Conservation (phyloP, 1,140 invertebrate genomes). For the Bombus breviceps region DNA sequence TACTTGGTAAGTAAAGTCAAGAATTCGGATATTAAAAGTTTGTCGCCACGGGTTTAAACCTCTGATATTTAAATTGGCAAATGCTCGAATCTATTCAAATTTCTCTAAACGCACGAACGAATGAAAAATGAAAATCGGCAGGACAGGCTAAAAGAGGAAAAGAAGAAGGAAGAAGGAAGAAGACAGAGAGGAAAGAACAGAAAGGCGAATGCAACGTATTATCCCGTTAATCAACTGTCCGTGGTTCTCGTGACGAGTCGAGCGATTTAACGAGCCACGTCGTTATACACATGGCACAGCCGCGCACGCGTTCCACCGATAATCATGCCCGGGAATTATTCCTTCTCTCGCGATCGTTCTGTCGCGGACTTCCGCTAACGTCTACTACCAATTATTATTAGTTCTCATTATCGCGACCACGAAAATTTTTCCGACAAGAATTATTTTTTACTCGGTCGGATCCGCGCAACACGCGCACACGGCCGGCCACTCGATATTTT, state of each 20-base stretch:
- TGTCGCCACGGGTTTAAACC: no score
- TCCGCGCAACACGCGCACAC: not conserved
- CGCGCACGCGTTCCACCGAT: not conserved
- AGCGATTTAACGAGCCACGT: conserved; percentile 29
- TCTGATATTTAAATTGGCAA: rapidly evolving
- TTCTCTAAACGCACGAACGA: not conserved
- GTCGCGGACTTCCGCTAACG: conserved; percentile 62
- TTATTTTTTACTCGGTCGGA: conserved; percentile 51
- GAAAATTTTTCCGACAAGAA: conserved; percentile 55
- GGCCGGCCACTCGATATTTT: not conserved
- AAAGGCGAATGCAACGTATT: not conserved
- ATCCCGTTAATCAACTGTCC: conserved; percentile 9
- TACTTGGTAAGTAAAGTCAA: rapidly evolving
- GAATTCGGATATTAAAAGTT: not conserved
- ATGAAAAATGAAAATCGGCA: no score
- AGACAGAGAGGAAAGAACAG: not conserved
- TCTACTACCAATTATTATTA: conserved; percentile 60
- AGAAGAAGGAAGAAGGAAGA: not conserved
- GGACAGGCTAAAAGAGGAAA: not conserved
- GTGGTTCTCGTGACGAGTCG: not conserved
- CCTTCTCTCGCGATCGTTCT: conserved; percentile 38
- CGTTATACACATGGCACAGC: not conserved
- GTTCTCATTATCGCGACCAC: conserved; percentile 60
- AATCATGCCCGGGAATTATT: conserved; percentile 31
- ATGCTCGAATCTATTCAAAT: rapidly evolving